Base-by-base conservation (phyloP, 2,888 invertebrate species). In the Mylabris sibirica region DNA sequence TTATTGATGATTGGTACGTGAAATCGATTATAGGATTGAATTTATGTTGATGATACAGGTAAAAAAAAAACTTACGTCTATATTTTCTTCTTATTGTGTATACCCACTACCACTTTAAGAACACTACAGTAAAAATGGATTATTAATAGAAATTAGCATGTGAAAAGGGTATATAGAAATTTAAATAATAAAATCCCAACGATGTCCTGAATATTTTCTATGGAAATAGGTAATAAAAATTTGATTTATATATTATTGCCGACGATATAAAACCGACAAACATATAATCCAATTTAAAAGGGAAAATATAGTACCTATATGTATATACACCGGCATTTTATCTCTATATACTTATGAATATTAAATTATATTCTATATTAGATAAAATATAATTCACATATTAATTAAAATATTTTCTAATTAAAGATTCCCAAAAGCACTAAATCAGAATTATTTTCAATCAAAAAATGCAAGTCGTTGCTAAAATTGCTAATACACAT, bases 1-100 rank as follows among this genome's bases (percentile, higher is more conserved):
- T 70, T 74, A 74, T 73, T 75, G 75, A 76, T 76, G 74, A 69
- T 60, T 62, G 38, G 44, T 71, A 75, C 75, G 74, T 75, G 76
- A 75, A 76, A 74, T 76, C 70, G 74, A 73, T 76, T 76, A 74
- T 41, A 9, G 8, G 20, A 49, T 49, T 49, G 49, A 20, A 49
- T 49, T 49, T 49, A 49, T 49, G 44, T 44, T 35, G 35, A 38
- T 35, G 35, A 38, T 5, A 44, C 17, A n/a, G 6, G n/a, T 4
- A 17, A 44, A 41, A 41, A 41, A 41, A 41, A 44, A n/a, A 14
- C n/a, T 14, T n/a, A 14, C n/a, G 3, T 12, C 38, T 14, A 14
- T 3, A 14, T 44, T n/a, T 44, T 44, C 44, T 14, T n/a, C 14
- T 14, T n/a, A n/a, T 44, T 44, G 44, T 38, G n/a, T n/a, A n/a